Evolutionary conservation across 92 coral and sea anemone genomes (phyloP), one percentile per base, ranked within the genome.

Genomic region (Muricea muricata): DNA sequence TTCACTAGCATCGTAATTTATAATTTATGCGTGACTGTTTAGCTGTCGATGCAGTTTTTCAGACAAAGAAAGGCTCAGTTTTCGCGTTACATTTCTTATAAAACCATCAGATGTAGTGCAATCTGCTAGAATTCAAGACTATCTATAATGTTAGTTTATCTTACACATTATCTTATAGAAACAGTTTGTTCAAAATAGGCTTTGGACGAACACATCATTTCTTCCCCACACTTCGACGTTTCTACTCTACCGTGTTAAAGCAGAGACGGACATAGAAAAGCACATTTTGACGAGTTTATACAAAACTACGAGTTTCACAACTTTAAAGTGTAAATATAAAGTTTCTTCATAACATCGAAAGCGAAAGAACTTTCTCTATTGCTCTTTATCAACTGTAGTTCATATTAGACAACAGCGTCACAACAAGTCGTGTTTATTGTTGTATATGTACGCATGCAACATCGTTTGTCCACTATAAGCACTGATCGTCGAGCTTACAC

Each of bases 1-100:
- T 24, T n/a, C 48, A 45, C 50, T 73, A 42, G 46, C 48, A 41
- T 56, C 52, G 41, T 78, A 39, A 78, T 78, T 78, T n/a, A 78
- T 78, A 65, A 78, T 78, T 78, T 18, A 78, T 78, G 83, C 83
- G 58, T 56, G 83, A 78, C 71, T 32, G 34, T 78, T 78, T 78
- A 56, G 83, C 83, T 78, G 83, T 78, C 83, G 39, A 50, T 78
- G 83, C 83, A 78, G 71, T 78, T 78, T 52, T 31, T 18, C 52
- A 28, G 83, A 78, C 83, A 78, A 78, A 56, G 65, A 63, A 76
- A 26, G 29, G 14, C 29, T 29, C 0, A 13, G 29, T 37, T 37
- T 70, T 30, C 25, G n/a, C 18, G 24, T 33, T 21, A n/a, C 13
- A 70, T 5, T 42, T 37, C 48, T 30, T 70, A 70, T 34, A 33